phyloP scores from a whole-genome alignment of 1,140 invertebrate genomes.

The Brachionus sp. region DNA sequence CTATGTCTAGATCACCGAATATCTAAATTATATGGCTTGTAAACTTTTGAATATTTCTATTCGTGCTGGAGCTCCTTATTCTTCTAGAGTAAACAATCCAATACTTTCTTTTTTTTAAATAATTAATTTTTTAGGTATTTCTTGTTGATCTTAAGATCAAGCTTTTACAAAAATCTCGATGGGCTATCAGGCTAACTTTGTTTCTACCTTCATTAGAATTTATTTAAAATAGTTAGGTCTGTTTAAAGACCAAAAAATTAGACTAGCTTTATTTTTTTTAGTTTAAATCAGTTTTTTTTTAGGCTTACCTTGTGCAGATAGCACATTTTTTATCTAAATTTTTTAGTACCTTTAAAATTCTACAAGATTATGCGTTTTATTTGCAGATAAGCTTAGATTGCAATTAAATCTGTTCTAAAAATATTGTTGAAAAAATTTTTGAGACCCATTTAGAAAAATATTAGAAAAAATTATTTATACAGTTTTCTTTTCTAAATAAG shows the following conservation, averaged over 20 bases:
- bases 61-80: background rate
- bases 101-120: background rate
- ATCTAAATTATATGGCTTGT: background rate
- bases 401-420: no score
- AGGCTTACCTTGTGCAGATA: background rate
- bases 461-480: no score
- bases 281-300: background rate
- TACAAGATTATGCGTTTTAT: no score
- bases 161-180: background rate
- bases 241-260: background rate
- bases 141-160: background rate
- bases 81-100: background rate
- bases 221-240: background rate
- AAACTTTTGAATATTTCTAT: background rate
- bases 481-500: no score
- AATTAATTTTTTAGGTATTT: background rate
- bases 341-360: no score
- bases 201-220: background rate
- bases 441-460: no score
- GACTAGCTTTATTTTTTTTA: no score
- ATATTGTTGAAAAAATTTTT: no score
- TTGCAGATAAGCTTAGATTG: no score
- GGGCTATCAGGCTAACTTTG: background rate
- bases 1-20: constrained; percentile 5
- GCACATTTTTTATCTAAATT: no score